Base-by-base conservation (phyloP, 1,140 invertebrate species). In the Drosophila repletoides region DNA sequence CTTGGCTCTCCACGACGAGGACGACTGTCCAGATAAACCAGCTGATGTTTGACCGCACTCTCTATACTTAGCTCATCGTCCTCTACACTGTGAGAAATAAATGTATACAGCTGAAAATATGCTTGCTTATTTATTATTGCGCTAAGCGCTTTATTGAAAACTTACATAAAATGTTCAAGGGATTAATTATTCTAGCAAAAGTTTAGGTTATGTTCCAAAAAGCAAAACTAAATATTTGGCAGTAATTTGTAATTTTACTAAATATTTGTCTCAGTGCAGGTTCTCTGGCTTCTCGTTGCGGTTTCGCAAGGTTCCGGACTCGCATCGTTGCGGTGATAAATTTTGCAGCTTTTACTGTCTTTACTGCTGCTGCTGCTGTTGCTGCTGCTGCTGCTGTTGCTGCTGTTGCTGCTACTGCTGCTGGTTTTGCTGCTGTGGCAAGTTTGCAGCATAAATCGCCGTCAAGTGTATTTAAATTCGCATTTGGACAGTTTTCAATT, bases 401-500 rank as follows among this genome's bases (percentile, higher is more conserved):
- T 46, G 68, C 10, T 65, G 29, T 41, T 22, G 55, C 64, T 24
- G 38, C 28, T 48, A 15, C 41, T 19, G 7, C 22, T 14, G 26
- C 40, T 36, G 17, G 29, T 17, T 9, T 15, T 31, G 21, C 61
- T 38, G 9, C 26, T 51, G 19, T 24, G 19, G 52, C 52, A 70
- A 74, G 41, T 74, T 72, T 48, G 52, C 28, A 55, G 59, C 77
- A 83, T 83, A 84, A 83, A 83, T 83, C 74, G 71, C 48, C 72
- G 76, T 80, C 76, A 75, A 75, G 55, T 63, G 66, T 73, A 59
- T 70, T 80, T 80, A 75, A 75, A 79, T 80, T 75, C 40, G 45
- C 59, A 79, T 80, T 79, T 74, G 41, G 19, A 70, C 65, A 70
- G 52, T 68, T 64, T 68, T 55, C 59, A 63, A 63, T 68, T 63